Evolutionary conservation across 2,113 vertebrate species (phyloP).

Genomic region (Bujurquina vittata): DNA sequence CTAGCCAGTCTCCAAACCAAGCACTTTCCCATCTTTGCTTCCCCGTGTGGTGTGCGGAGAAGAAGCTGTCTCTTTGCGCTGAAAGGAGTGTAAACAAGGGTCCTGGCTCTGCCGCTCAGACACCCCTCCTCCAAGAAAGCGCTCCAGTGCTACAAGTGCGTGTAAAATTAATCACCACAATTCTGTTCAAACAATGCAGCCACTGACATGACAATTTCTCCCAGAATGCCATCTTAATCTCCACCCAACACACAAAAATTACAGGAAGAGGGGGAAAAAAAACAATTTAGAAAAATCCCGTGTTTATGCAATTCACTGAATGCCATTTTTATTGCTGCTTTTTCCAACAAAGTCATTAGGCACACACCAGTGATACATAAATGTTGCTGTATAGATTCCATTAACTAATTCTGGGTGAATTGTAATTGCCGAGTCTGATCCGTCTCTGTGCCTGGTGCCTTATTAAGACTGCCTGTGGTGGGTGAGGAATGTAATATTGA

Average conservation of each 20-base stretch:
- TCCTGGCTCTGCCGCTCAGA: constrained; percentile 48
- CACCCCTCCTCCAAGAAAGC: constrained; percentile 63
- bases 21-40: constrained; percentile 21
- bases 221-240: constrained; percentile 84
- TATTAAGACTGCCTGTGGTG: constrained; percentile 84
- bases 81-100: constrained; percentile 55
- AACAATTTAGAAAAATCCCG: constrained; percentile 74
- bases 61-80: constrained; percentile 30
- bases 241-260: constrained; percentile 75
- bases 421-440: constrained; percentile 83
- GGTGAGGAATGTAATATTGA: constrained; percentile 83
- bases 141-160: constrained; percentile 66
- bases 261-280: constrained; percentile 56
- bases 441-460: constrained; percentile 77
- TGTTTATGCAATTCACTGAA: constrained; percentile 79
- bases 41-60: constrained; percentile 5
- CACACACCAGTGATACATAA: constrained; percentile 77
- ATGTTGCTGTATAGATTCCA: constrained; percentile 81
- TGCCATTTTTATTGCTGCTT: constrained; percentile 75
- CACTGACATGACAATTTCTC: constrained; percentile 81
- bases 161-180: constrained; percentile 82
- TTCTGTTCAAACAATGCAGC: constrained; percentile 80
- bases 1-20: constrained; percentile 11
- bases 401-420: constrained; percentile 82
- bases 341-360: constrained; percentile 82